phyloP scores from a whole-genome alignment of 1,140 invertebrate genomes.

The Megalopta genalis region DNA sequence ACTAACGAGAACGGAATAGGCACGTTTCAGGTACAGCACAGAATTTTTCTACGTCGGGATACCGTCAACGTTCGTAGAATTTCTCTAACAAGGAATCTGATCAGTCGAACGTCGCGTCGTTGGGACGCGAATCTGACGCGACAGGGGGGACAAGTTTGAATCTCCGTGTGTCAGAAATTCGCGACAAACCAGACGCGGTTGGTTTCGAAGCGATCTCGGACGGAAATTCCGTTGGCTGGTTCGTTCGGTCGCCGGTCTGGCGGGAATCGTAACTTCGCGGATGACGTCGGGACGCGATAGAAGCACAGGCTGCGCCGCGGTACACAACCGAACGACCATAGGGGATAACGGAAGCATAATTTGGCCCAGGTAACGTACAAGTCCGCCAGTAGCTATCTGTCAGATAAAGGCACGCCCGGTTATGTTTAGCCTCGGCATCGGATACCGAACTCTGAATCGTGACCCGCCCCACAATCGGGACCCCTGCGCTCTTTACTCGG shows the following conservation, averaged over 20 bases:
- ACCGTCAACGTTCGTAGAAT: background rate
- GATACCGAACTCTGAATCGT: conserved; percentile 20
- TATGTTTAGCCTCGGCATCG: conserved; percentile 36
- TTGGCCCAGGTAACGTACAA: conserved; percentile 58
- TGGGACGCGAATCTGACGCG: too few species aligned
- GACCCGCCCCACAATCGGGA: background rate
- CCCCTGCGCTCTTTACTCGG: background rate
- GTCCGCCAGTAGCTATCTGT: conserved; percentile 58
- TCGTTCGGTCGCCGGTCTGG: background rate
- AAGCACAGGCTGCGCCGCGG: background rate
- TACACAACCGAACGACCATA: conserved; percentile 22
- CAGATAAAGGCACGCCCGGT: conserved; percentile 57
- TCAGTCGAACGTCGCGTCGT: too few species aligned
- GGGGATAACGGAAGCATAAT: conserved; percentile 57
- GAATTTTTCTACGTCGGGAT: too few species aligned
- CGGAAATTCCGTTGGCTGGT: conserved; percentile 34
- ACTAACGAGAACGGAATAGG: too few species aligned
- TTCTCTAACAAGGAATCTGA: background rate
- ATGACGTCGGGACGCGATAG: conserved; percentile 38
- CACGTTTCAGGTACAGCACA: too few species aligned
- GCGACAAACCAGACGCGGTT: conserved; percentile 8
- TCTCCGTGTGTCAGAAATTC: conserved; percentile 26
- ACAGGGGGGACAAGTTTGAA: too few species aligned
- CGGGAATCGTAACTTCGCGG: conserved; percentile 45
- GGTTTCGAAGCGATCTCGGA: background rate